phyloP scores from a whole-genome alignment of 2,113 vertebrate species.

The Coracopsis vasa region DNA sequence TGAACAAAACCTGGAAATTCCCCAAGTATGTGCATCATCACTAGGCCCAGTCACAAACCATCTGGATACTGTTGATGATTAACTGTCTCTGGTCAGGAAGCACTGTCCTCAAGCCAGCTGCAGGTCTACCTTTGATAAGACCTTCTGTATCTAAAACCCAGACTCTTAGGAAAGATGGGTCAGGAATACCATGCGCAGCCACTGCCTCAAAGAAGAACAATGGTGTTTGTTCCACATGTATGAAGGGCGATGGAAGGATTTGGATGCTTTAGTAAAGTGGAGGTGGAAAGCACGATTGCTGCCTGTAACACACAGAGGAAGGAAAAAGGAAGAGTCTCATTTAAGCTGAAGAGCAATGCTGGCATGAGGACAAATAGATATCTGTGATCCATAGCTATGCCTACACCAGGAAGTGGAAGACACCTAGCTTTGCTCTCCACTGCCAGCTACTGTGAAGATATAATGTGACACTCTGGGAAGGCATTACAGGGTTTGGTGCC shows the following conservation, averaged over 20 bases:
- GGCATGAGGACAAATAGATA: neutral
- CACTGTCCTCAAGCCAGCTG: neutral
- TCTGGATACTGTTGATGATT: slow-evolving; percentile 34
- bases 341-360: neutral
- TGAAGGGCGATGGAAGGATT: neutral
- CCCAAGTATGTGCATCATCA: slow-evolving; percentile 22
- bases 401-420: neutral
- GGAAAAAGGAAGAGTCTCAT: neutral
- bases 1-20: slow-evolving; percentile 43
- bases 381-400: neutral
- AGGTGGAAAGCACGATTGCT: neutral
- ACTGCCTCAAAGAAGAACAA: neutral
- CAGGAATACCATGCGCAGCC: neutral
- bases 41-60: slow-evolving; percentile 24
- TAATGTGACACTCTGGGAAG: neutral
- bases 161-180: neutral
- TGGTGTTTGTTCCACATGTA: neutral
- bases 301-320: neutral
- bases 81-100: slow-evolving; percentile 20
- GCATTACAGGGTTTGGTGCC: neutral
- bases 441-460: neutral
- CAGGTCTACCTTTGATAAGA: neutral
- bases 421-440: neutral
- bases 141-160: neutral
- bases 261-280: neutral